phyloP scores from a whole-genome alignment of 1,140 invertebrate species.

The Druon quercuslanigerum region DNA sequence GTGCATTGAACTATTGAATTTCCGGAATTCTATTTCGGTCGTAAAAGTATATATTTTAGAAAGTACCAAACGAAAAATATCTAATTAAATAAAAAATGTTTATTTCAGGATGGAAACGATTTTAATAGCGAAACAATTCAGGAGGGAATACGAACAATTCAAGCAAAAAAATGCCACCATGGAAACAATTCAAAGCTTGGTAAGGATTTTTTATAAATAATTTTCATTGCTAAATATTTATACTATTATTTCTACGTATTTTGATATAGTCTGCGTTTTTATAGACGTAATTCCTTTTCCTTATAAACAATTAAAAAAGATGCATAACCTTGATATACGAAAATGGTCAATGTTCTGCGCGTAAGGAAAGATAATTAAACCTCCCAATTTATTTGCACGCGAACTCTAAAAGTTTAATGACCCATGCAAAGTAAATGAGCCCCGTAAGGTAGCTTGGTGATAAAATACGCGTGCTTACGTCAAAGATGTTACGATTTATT shows the following conservation, averaged over 20 bases:
- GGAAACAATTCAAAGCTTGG: slow-evolving; percentile 50
- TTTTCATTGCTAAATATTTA: not conserved
- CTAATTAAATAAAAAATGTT: slow-evolving; percentile 21
- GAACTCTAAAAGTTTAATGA: slow-evolving; percentile 1
- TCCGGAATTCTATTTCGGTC: too few species aligned
- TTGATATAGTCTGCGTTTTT: not conserved
- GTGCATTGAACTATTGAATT: too few species aligned
- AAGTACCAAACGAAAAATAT: not conserved
- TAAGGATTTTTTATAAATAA: slow-evolving; percentile 36
- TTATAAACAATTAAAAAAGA: not conserved
- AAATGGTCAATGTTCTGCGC: not conserved
- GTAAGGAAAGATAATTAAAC: slow-evolving; percentile 2
- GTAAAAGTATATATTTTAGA: too few species aligned
- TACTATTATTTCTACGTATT: not conserved
- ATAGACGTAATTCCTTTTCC: not conserved
- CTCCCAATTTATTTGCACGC: not conserved
- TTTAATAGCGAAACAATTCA: slow-evolving; percentile 65
- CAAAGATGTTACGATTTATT: too few species aligned
- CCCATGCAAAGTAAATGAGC: not conserved
- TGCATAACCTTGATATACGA: not conserved
- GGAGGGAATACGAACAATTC: slow-evolving; percentile 54
- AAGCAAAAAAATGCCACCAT: slow-evolving; percentile 58
- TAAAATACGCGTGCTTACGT: too few species aligned
- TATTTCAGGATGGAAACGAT: slow-evolving; percentile 61
- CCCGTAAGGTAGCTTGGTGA: too few species aligned